Percentiles rank a stretch among this genome's conserved stretches.
These are phyloP conservation scores for Drosophila sturtevanti DNA, from an alignment of 1,140 invertebrate genomes.

Conservation along the genomic window DNA sequence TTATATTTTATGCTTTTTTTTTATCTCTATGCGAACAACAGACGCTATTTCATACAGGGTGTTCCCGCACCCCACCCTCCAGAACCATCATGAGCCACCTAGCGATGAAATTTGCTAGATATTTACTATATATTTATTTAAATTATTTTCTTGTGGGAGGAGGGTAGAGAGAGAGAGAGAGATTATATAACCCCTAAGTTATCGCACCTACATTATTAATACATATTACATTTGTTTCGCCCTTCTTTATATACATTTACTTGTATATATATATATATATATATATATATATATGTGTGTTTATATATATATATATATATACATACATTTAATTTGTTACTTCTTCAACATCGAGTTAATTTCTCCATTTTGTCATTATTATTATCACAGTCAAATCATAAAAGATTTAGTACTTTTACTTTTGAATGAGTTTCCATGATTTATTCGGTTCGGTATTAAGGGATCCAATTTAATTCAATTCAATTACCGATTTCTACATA, in stretches of 20 bases:
- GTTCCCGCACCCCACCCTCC: slow-evolving; percentile 33
- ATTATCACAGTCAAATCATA: slow-evolving; percentile 82
- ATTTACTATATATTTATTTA: slow-evolving; percentile 6
- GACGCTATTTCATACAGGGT: slow-evolving; percentile 46
- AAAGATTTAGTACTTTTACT: slow-evolving; percentile 82
- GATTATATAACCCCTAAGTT: slow-evolving; percentile 23
- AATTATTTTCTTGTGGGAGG: slow-evolving; percentile 20
- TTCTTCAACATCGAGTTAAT: slow-evolving; percentile 34
- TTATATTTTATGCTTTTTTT: background rate
- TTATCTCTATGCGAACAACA: slow-evolving; percentile 52
- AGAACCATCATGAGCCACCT: background rate
- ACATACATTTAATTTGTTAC: slow-evolving; percentile 73
- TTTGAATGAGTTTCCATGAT: slow-evolving; percentile 82
- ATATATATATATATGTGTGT: slow-evolving; percentile 56
- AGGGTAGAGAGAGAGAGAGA: slow-evolving; percentile 9
- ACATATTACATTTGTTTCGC: slow-evolving; percentile 60
- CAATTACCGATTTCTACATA: background rate
- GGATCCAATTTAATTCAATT: background rate
- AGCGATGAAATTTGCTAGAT: too few relatives aligned
- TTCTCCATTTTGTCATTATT: slow-evolving; percentile 73
- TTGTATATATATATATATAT: too few relatives aligned
- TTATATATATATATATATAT: slow-evolving; percentile 72
- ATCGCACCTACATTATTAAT: slow-evolving; percentile 71
- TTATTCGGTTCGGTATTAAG: slow-evolving; percentile 31
- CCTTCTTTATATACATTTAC: slow-evolving; percentile 25